Evolutionary conservation across 2,113 vertebrate species (phyloP).

Genomic region (Zapornia atra): DNA sequence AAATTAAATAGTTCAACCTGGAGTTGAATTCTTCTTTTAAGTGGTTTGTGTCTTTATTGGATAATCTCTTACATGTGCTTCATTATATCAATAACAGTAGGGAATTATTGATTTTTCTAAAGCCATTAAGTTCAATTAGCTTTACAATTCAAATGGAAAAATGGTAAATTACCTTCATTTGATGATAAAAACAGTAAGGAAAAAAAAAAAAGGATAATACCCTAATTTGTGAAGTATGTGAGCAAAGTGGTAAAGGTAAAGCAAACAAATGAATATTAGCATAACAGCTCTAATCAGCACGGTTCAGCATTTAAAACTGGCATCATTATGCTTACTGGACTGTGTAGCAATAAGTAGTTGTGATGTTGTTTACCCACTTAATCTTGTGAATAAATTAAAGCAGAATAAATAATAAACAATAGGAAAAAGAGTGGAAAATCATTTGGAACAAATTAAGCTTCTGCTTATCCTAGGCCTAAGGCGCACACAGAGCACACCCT

Average conservation of each 20-base stretch:
- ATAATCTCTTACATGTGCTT: slow-evolving; percentile 65
- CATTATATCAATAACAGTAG: slow-evolving; percentile 76
- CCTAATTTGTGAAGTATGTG: slow-evolving; percentile 64
- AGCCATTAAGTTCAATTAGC: slow-evolving; percentile 81
- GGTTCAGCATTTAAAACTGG: neutral
- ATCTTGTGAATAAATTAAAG: slow-evolving; percentile 64
- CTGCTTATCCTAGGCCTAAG: neutral
- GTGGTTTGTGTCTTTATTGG: slow-evolving; percentile 66
- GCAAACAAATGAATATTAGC: slow-evolving; percentile 26
- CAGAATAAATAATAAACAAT: slow-evolving; percentile 61
- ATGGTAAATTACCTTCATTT: slow-evolving; percentile 70
- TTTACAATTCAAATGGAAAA: slow-evolving; percentile 76
- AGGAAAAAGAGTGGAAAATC: slow-evolving; percentile 36
- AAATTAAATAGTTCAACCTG: slow-evolving; percentile 54
- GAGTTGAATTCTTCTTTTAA: slow-evolving; percentile 72
- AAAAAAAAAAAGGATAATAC: slow-evolving; percentile 13
- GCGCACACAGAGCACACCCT: neutral
- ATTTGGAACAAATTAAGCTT: slow-evolving; percentile 31
- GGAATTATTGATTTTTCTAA: slow-evolving; percentile 79
- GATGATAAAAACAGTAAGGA: slow-evolving; percentile 66
- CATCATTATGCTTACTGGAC: slow-evolving; percentile 56
- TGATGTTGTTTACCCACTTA: slow-evolving; percentile 61
- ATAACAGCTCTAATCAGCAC: neutral
- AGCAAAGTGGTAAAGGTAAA: slow-evolving; percentile 43
- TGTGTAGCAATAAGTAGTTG: slow-evolving; percentile 27